phyloP scores from a whole-genome alignment of 2,888 invertebrate genomes.

The Lithosia quadra region DNA sequence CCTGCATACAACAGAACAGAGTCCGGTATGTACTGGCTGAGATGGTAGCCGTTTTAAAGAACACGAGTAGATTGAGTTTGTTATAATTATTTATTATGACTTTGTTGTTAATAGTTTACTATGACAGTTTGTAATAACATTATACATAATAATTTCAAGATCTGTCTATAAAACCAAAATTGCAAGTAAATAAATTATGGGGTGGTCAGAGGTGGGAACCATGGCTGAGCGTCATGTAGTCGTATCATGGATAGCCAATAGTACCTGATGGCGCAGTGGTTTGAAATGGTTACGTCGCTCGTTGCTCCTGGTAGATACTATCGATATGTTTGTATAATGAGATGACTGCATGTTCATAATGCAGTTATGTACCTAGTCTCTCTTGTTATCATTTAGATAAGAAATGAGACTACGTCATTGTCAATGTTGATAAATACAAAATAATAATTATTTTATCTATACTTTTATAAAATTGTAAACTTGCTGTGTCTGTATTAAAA shows the following conservation, averaged over 20 bases:
- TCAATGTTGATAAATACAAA: neutral
- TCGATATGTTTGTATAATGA: neutral
- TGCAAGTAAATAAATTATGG: no score
- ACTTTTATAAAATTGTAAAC: no score
- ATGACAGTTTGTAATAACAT: neutral
- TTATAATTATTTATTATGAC: neutral
- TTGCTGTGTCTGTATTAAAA: no score
- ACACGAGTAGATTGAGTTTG: neutral
- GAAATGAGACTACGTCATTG: neutral
- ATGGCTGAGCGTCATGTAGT: no score
- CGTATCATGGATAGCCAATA: neutral
- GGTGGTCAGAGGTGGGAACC: no score
- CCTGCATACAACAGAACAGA: constrained; percentile 74
- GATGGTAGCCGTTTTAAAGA: constrained; percentile 48
- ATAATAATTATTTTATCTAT: no score
- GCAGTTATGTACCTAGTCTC: neutral
- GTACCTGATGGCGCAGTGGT: neutral
- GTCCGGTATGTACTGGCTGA: constrained; percentile 73
- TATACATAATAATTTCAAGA: neutral
- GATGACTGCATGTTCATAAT: constrained; percentile 1
- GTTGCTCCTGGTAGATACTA: neutral
- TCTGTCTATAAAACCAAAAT: neutral
- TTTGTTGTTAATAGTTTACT: neutral
- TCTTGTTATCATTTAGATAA: neutral
- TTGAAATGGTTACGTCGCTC: neutral